These are phyloP conservation scores for Coracopsis vasa DNA, from an alignment of 2,113 vertebrate genomes.

Conservation along the genomic window DNA sequence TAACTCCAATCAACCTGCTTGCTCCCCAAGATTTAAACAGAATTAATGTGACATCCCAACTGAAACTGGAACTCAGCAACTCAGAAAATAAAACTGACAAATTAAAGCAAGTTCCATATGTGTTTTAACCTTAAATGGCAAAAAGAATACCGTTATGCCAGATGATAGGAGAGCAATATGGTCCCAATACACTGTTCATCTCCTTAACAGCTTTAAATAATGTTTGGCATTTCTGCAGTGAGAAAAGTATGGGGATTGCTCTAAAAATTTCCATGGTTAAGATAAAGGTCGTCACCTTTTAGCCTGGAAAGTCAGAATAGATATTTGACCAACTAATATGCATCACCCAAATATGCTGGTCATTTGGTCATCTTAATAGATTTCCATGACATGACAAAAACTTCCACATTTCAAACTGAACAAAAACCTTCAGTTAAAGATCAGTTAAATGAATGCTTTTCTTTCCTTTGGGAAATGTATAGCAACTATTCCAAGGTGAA, in stretches of 20 bases:
- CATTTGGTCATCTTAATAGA: neutral
- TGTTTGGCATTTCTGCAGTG: neutral
- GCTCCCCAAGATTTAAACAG: conserved; percentile 52
- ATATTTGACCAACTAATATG: neutral
- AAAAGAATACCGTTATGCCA: conserved; percentile 51
- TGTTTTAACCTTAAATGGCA: conserved; percentile 62
- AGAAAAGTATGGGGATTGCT: neutral
- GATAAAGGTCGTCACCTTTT: neutral
- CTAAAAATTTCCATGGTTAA: neutral
- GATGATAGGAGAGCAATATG: conserved; percentile 54
- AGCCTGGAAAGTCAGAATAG: neutral
- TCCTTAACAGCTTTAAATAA: conserved; percentile 47
- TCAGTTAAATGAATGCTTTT: neutral
- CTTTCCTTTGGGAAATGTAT: neutral
- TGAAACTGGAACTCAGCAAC: conserved; percentile 40
- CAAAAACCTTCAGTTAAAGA: neutral
- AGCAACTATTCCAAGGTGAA: neutral
- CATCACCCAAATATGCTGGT: neutral
- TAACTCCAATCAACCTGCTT: conserved; percentile 46
- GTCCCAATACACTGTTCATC: conserved; percentile 24
- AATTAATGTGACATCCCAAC: conserved; percentile 53
- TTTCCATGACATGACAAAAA: neutral
- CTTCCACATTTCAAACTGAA: neutral
- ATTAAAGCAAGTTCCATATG: conserved; percentile 66
- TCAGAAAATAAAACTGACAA: conserved; percentile 61